phyloP scores from a whole-genome alignment of 1,140 invertebrate genomes.

The Trachelipus rathkii region DNA sequence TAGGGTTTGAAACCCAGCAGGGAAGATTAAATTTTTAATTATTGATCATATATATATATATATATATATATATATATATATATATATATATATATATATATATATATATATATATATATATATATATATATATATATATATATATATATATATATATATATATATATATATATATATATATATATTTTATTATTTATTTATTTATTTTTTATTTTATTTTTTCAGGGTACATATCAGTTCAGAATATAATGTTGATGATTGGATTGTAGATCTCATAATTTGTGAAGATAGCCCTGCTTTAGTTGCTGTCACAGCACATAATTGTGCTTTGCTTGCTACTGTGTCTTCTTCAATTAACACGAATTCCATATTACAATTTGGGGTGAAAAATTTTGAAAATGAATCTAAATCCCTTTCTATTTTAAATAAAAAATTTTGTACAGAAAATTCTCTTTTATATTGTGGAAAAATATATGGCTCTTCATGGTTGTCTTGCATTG shows the following conservation, averaged over 20 bases:
- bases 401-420: neutral
- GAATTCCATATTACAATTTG: neutral
- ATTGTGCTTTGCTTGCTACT: neutral
- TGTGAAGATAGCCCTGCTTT: neutral
- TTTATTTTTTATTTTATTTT: neutral
- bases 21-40: no score
- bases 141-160: no score
- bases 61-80: no score
- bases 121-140: no score
- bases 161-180: no score
- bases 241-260: neutral
- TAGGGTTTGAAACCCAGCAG: no score
- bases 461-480: neutral
- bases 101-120: no score
- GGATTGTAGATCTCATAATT: neutral
- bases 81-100: no score
- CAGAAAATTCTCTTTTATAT: neutral
- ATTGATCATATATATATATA: no score
- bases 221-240: neutral
- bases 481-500: neutral
- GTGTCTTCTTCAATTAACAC: neutral
- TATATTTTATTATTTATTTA: neutral
- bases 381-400: neutral
- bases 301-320: neutral
- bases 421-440: neutral